Evolutionary conservation across 2,113 vertebrate species (phyloP), one percentile per base, ranked within the genome.

Genomic region (Lepus americanus): DNA sequence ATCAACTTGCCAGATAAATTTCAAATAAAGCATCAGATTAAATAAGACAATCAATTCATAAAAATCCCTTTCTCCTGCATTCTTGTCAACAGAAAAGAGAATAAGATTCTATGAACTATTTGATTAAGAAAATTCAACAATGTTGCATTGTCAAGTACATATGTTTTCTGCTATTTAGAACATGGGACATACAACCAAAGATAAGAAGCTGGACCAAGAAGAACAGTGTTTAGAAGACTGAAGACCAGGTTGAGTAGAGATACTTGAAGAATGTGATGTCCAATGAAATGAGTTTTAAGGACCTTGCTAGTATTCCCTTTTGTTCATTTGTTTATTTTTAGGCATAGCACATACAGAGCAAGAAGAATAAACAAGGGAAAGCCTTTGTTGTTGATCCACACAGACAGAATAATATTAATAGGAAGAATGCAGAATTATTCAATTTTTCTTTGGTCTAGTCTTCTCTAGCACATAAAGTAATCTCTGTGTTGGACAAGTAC

Each of bases 71-170:
- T 4, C 13, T 85, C 9, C n/a, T 93, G 17, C 5, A 39, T 76
- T 88, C 61, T 63, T 88, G 1, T 17, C 22, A 63, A 74, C 27
- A 74, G 29, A 88, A 91, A 88, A 91, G 67, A 82, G 84, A 97
- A 87, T 64, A 2, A 4, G 27, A 63, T 39, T 87, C 23, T 87
- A 77, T 61, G 19, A 85, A 63, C 8, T 76, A 59, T 67, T 77
- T 72, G 29, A 53, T 29, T 82, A 95, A 67, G 16, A 92, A 70
- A 44, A 44, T 72, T 85, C 31, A 88, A 80, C 20, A 85, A 64
- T 61, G 67, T 55, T 44, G 53, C 0, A 69, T 74, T 80, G 67
- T 74, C 10, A 80, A 12, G 14, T 27, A 78, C 5, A 33, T 59
- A 44, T 22, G 76, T 39, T 14, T 36, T 61, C 23, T 29, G 6